Conservation (phyloP, 2,113 vertebrate genomes). For the Heterochromis multidens region DNA sequence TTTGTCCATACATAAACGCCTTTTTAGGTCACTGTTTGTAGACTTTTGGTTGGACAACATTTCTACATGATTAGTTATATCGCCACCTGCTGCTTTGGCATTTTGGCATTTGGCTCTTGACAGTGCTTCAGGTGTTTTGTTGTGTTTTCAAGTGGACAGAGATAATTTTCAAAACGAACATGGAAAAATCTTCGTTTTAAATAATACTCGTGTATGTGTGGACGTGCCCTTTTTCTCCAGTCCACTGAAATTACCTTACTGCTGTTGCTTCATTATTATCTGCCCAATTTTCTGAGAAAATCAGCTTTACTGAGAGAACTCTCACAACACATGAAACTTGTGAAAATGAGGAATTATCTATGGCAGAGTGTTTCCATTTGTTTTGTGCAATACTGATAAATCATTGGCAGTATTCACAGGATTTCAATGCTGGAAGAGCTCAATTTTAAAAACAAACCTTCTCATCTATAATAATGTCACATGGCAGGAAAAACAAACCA, state of each 20-base stretch:
- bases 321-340: not conserved
- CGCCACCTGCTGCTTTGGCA: no score
- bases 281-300: not conserved
- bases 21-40: no score
- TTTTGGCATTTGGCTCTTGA: no score
- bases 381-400: not conserved
- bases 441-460: slow-evolving; percentile 9
- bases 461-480: slow-evolving; percentile 17
- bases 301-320: not conserved
- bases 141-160: no score
- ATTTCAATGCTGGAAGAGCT: not conserved
- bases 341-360: not conserved
- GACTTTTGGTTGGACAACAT: no score
- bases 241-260: not conserved
- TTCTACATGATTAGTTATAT: no score
- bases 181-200: no score
- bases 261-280: not conserved
- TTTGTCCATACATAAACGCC: no score
- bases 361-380: not conserved
- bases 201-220: no score
- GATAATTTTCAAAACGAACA: no score
- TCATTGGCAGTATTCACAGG: not conserved
- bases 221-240: not conserved
- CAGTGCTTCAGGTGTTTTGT: no score
- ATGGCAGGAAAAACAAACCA: not conserved